Evolutionary conservation across 2,888 invertebrate species (phyloP), one percentile per base, ranked within the genome.

Genomic region (Drosophila mimica): DNA sequence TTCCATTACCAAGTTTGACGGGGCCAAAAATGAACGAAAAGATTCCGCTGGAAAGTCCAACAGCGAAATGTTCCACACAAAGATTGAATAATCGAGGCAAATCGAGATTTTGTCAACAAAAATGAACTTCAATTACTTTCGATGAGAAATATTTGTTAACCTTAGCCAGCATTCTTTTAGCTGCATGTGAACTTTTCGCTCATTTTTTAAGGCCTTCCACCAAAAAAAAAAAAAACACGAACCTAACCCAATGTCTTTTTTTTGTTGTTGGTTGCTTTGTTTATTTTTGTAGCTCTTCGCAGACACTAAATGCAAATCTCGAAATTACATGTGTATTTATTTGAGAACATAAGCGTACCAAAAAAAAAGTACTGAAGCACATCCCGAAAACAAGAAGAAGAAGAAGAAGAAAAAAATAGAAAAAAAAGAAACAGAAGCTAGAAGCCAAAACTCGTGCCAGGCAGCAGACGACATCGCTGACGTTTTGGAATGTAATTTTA

Each of bases 401-500:
- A 25, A 25, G 25, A 25, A 25, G 25, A 33, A n/a, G 2, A 28
- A 15, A 31, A 54, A 38, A 57, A 34, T 0, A 31, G 7, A 20
- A 6, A 4, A 33, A n/a, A 20, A 40, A 34, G 57, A 30, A 34
- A 17, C 56, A 53, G 46, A 40, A 48, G 46, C 62, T 48, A 74
- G 53, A 76, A 70, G 51, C 57, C 46, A 73, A 43, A 61, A 20
- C 76, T 70, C 56, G 40, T 48, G 40, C 56, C 60, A 57, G 46
- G 30, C 74, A 67, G 84, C 74, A 67, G 84, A 68, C 84, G 83
- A 70, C 83, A 74, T 64, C 79, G 86, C 66, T 83, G 89, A 84
- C 90, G 87, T 83, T 90, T 89, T 77, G 87, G 81, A 84, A 90
- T 84, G 84, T 90, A 87, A 84, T 84, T 84, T 84, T 89, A 90